These are phyloP conservation scores for Camponotus floridanus DNA, from an alignment of 1,140 invertebrate species.

Conservation along the genomic window DNA sequence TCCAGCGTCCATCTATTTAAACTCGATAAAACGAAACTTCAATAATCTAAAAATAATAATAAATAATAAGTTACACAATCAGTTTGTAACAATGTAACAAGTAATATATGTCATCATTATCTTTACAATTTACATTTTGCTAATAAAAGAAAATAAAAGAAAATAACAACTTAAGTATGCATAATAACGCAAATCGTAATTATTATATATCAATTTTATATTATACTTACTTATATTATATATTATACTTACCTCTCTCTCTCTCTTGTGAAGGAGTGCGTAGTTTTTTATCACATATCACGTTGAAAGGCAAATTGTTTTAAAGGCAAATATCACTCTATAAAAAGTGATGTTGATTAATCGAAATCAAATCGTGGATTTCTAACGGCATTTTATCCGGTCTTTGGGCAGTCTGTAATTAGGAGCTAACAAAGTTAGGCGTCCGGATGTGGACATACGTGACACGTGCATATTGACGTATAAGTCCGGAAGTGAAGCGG, in stretches of 20 bases:
- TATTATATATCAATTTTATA: slow-evolving; percentile 3
- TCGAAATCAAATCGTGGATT: not conserved
- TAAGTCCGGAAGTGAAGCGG: slow-evolving; percentile 1
- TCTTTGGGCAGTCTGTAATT: not conserved
- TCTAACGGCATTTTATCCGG: not conserved
- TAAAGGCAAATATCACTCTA: not conserved
- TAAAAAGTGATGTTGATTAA: not conserved
- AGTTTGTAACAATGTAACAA: not conserved
- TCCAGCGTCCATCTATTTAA: slow-evolving; percentile 55
- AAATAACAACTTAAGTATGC: not conserved
- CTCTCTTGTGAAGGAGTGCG: not conserved
- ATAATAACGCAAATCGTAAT: not conserved
- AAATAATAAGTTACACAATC: not conserved
- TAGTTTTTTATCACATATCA: not conserved
- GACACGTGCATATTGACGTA: slow-evolving; percentile 38
- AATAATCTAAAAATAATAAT: no score
- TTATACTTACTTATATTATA: slow-evolving; percentile 1
- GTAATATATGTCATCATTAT: not conserved
- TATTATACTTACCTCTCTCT: slow-evolving; percentile 7
- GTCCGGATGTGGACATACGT: slow-evolving; percentile 46
- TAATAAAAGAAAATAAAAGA: not conserved
- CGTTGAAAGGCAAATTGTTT: no score
- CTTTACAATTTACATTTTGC: not conserved
- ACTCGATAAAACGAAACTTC: not conserved
- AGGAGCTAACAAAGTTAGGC: not conserved